Evolutionary conservation across 2,113 vertebrate species (phyloP), one percentile per base, ranked within the genome.

Genomic region (Merops nubicus): DNA sequence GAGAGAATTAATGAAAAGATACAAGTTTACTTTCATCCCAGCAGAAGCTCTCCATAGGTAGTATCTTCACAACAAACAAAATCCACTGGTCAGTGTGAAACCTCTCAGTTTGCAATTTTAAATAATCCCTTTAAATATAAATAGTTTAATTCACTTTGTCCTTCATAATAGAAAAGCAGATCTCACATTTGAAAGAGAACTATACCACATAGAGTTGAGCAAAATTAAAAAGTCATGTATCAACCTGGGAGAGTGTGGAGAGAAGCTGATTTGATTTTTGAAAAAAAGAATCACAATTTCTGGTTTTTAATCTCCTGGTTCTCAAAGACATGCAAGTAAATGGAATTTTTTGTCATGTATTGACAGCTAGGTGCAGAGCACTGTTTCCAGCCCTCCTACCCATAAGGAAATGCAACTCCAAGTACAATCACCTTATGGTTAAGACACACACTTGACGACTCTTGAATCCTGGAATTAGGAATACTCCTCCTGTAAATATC

Each of bases 1-100:
- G 60, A 76, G 57, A 80, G 79, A 94, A 89, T 93, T 96, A 97
- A 96, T 91, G 60, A 95, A 90, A 94, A 94, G 91, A 94, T 60
- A 23, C 14, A 86, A 92, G 70, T 79, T 93, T 51, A 88, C 78
- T 97, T 97, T 95, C 81, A 91, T 95, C 87, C 53, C 75, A 88
- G 92, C 91, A 91, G 73, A 96, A 59, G 45, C 70, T 94, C 94
- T 90, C 94, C 89, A 56, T 88, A 90, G 86, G 95, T 57, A 96
- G 77, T 78, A 92, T 57, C 75, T 42, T 51, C 33, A 34, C 47
- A 94, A 68, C 62, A 91, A 77, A 82, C 40, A 93, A 81, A 91
- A 95, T 83, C 70, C 36, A 16, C 31, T 25, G 38, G 91, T 70
- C 82, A 95, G 17, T 57, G 42, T 67, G 68, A 91, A 73, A 6